Base-by-base conservation (phyloP, 2,888 invertebrate species). In the Meiosimyza decipiens region DNA sequence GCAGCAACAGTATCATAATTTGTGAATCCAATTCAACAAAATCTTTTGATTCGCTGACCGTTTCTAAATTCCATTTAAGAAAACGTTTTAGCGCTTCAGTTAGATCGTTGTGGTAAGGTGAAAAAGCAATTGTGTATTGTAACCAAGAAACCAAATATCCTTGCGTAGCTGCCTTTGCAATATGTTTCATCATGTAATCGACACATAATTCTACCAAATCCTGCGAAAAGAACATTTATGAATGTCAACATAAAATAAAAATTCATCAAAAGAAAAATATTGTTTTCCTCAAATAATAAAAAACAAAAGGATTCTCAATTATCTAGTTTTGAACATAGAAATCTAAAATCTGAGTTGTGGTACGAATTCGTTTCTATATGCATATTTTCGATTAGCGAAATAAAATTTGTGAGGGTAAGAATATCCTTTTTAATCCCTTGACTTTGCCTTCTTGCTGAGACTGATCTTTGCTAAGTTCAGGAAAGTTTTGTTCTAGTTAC, bases 61-160 rank as follows among this genome's bases (percentile, higher is more conserved):
- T 90, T 86, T 95, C 94, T 77, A 97, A 90, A 87, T 98, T 98
- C 94, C 95, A 96, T 84, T 95, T 95, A 60, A 97, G 91, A 85
- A 94, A 95, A 84, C 94, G 93, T 84, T 93, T 92, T 79, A 95
- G 93, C 13, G 91, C 91, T 88, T 93, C 88, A 55, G 87, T 87
- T 73, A 87, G 82, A 78, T 87, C 85, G 77, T 84, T 83, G 74
- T 87, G 87, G 76, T 85, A 84, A 13, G 87, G 96, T 33, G 94
- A 94, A 83, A 96, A 95, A 6, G 94, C 92, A 79, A 93, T 90
- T 0, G 95, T 93, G 84, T 97, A 97, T 84, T 96, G 96, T 83
- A 96, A 90, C 97, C 98, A 98, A 0, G 94, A 92, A 49, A 97
- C 92, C 28, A 97, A 88, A 74, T 93, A 93, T 16, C 94, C 94